Base-by-base conservation (phyloP, 2,113 vertebrate species). In the Argyrosomus japonicus region DNA sequence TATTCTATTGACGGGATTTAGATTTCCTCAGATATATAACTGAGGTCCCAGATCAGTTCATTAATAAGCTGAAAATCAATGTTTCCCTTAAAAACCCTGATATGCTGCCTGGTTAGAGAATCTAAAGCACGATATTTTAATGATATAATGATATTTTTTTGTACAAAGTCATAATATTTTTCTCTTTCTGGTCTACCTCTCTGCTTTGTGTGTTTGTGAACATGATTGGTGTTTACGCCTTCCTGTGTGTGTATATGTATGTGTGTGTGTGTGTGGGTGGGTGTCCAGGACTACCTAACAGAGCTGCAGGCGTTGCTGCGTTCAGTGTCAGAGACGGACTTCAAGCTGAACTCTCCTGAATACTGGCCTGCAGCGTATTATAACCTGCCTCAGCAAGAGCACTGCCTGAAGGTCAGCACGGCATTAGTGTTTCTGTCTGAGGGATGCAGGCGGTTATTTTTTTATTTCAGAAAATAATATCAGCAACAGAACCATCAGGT, bases 361-460 rank as follows among this genome's bases (percentile, higher is more conserved):
- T 96, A 97, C 89, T 95, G 95, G 95, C 96, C 95, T 43, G 96
- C 96, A 60, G 95, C 96, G 29, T 98, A 85, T 91, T 97, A 97
- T 85, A 96, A 99, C 87, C 94, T 97, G 85, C 95, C 95, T 78
- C 97, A 96, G 89, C 97, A 99, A 85, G 97, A 99, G 72, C 94
- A 95, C 43, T 97, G 96, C 93, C 95, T 99, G 77, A 96, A 97
- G 97, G 98, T 99, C 96, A 95, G 95, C 67, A 2, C 32, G 0
- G 40, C 72, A 62, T 47, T 14, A 6, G 25, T 68, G 58, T 60
- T 65, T 72, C 11, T 58, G 10, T 62, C 40, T 47, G 25, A 12
- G 51, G 45, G 19, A 32, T 21, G 32, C 27, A 50, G 9, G 45
- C 10, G 0, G 5, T 29, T 40, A 21, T 56, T 18, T 58, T 36